Evolutionary conservation across 2,888 invertebrate genomes (phyloP), one percentile per base, ranked within the genome.

Genomic region (Lapara coniferarum): DNA sequence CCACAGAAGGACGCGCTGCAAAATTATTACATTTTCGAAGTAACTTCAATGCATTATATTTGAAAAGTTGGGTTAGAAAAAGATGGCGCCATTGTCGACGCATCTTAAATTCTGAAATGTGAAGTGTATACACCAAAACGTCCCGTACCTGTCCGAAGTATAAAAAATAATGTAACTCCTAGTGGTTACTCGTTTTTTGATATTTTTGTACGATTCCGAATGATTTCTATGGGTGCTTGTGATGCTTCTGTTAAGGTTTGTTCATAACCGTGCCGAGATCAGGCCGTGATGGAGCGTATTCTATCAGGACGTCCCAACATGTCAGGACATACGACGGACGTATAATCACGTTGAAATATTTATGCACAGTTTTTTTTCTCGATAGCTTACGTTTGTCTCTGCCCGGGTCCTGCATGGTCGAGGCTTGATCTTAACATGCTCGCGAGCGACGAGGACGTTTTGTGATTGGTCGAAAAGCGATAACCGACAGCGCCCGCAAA

Each of bases 201-300:
- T 82, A 81, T 82, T 83, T 82, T 83, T 83, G 74, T 83, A 82
- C 78, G 70, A 75, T 73, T 69, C 25, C 71, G 58, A 68, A 69
- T 70, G 58, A 70, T 30, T 71, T 66, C 52, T 44, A 19, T 63
- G 59, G 59, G 72, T 68, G 75, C 74, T 74, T 71, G 51, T 59
- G 57, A 25, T 51, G 70, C 71, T 58, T 59, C 37, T 13, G 52
- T 37, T 19, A 37, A 37, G 37, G 37, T 37, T 37, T 37, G 37
- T 2, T 37, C 8, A 37, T 37, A 37, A 37, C 37, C 5, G 4
- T 37, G 37, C 5, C 2, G 7, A 5, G 37, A 37, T 37, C 37
- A 7, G 37, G 37, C 37, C 37, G 37, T 8, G 4, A 37, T 8
- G 37, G 37, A 37, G 0, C 2, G 37, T 37, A 7, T 6, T 0